A percentile compares a stretch with the other conserved stretches of the same genome.
Evolutionary conservation across 2,113 vertebrate genomes (phyloP).

Genomic region (Aphyosemion australe): DNA sequence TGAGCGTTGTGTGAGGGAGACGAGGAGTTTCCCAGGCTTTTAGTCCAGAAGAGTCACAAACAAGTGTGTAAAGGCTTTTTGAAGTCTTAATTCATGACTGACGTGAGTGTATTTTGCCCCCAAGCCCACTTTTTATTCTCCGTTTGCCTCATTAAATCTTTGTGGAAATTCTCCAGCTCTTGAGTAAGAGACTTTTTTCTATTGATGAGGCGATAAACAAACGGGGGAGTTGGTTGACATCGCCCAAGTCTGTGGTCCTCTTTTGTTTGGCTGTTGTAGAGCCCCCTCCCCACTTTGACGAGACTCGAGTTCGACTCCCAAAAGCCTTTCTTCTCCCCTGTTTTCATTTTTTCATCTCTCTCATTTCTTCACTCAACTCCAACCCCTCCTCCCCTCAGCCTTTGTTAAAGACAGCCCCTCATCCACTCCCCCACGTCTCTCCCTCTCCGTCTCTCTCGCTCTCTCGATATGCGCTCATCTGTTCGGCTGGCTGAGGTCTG

Average conservation of each 20-base stretch:
- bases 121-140: slow-evolving; percentile 34
- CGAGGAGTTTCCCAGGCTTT: slow-evolving; percentile 27
- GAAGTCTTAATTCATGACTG: slow-evolving; percentile 51
- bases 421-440: slow-evolving; percentile 36
- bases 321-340: slow-evolving; percentile 70
- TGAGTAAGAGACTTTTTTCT: slow-evolving; percentile 54
- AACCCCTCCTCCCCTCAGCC: slow-evolving; percentile 64
- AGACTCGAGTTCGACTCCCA: slow-evolving; percentile 67
- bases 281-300: slow-evolving; percentile 49
- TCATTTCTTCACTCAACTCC: slow-evolving; percentile 50
- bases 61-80: slow-evolving; percentile 28
- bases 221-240: slow-evolving; percentile 70
- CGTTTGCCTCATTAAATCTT: slow-evolving; percentile 66
- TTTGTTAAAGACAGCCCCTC: slow-evolving; percentile 76
- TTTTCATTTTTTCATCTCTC: slow-evolving; percentile 46
- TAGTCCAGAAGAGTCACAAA: slow-evolving; percentile 30
- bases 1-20: slow-evolving; percentile 20
- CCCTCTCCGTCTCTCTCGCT: slow-evolving; percentile 46
- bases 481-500: slow-evolving; percentile 61
- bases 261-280: slow-evolving; percentile 74
- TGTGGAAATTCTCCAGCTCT: slow-evolving; percentile 53
- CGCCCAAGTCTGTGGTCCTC: slow-evolving; percentile 65
- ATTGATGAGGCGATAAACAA: slow-evolving; percentile 65
- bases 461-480: slow-evolving; percentile 65
- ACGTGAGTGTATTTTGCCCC: slow-evolving; percentile 57